Evolutionary conservation across 2,888 invertebrate species (phyloP).

Genomic region (Asteroscopus sphinx): DNA sequence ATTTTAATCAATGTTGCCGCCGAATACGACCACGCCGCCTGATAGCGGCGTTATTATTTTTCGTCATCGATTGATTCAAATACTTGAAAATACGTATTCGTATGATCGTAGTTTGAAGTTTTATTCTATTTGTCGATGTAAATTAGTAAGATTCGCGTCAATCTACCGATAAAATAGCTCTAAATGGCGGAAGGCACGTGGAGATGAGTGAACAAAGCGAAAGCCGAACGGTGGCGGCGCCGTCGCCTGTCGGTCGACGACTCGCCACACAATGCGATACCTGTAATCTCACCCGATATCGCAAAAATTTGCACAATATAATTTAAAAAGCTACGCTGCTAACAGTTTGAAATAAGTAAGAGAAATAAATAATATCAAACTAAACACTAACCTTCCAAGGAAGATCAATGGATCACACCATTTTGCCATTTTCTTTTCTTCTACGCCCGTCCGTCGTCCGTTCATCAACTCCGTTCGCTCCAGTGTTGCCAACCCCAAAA

Average conservation of each 20-base stretch:
- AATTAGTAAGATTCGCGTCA: conserved; percentile 41
- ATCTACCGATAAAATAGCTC: conserved; percentile 59
- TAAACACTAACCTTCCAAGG: conserved; percentile 81
- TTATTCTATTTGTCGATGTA: conserved; percentile 21
- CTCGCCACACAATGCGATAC: conserved; percentile 68
- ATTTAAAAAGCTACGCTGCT: background rate
- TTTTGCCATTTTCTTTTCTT: conserved; percentile 82
- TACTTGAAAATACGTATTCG: conserved; percentile 43
- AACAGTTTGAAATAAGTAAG: background rate
- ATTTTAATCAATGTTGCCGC: conserved; percentile 37
- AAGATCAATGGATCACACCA: conserved; percentile 78
- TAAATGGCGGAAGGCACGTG: conserved; percentile 90
- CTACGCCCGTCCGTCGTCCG: conserved; percentile 43
- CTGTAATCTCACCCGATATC: conserved; percentile 55
- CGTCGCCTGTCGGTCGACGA: conserved; percentile 62
- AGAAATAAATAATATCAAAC: conserved; percentile 8
- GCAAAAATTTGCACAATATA: conserved; percentile 35
- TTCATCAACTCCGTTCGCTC: conserved; percentile 54
- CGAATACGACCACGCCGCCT: conserved; percentile 65
- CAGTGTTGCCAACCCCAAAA: too few relatives aligned
- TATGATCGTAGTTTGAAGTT: conserved; percentile 6
- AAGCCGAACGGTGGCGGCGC: conserved; percentile 70
- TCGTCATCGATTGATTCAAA: conserved; percentile 38
- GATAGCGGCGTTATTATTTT: conserved; percentile 42
- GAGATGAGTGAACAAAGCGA: conserved; percentile 88